Evolutionary conservation across 2,797 vertebrate species (phyloP), one percentile per base, ranked within the genome.

Genomic region (Pantherophis vulpinus): DNA sequence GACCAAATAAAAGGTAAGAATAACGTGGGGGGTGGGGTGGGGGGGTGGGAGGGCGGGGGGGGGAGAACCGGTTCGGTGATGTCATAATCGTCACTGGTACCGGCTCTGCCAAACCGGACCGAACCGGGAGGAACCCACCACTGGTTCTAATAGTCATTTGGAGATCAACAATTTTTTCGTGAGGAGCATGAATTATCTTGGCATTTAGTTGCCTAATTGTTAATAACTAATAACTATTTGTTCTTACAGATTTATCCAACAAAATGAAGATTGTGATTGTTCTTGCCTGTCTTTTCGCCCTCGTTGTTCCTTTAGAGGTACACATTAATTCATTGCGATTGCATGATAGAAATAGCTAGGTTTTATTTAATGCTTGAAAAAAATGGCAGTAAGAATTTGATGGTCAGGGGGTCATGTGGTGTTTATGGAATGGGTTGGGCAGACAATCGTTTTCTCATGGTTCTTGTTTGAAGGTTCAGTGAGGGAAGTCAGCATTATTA

Each of bases 291-390:
- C 66, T 93, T 55, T 88, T 93, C 12, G 90, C n/a, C 54, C 12
- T 93, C 25, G 14, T 27, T 56, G n/a, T 70, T 9, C 56, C 63
- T 55, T 91, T 91, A 55, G 86, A 93, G 93, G 93, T 93, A 91
- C n/a, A 70, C 29, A 32, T 32, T 27, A 32, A 3, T 74, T 74
- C 14, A 87, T 54, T 70, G 9, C 18, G 1, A 32, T 60, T 20
- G 13, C 4, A 42, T 29, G 56, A 23, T 59, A 88, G 20, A 37
- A 60, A 60, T 88, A 58, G n/a, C 20, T 55, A 32, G 51, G 54
- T 55, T 23, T 9, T 51, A 20, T 55, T 51, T 58, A 70, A 70
- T 32, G 66, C n/a, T 14, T 18, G 37, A 20, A 4, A 23, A 37
- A 47, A 47, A 83, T 83, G 20, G 42, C 74, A 47, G 20, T 25